phyloP scores from a whole-genome alignment of 2,888 invertebrate species.

The Drosophila multiciliata region DNA sequence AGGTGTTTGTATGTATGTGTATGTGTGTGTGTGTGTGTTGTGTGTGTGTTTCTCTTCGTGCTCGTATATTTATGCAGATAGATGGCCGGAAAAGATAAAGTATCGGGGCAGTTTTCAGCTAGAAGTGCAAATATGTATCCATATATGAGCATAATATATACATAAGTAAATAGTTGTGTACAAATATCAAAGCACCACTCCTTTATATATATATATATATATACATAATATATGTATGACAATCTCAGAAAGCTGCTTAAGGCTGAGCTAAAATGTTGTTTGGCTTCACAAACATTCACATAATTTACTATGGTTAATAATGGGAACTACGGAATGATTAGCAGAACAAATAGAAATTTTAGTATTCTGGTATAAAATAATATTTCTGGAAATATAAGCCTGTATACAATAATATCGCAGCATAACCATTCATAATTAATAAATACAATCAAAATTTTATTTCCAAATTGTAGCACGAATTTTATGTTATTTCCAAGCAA shows the following conservation, averaged over 20 bases:
- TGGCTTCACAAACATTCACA: slow-evolving; percentile 8
- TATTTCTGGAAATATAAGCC: background rate
- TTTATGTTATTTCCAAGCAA: background rate
- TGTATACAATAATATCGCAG: background rate
- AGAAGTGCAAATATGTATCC: slow-evolving; percentile 49
- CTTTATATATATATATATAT: background rate
- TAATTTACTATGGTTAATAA: slow-evolving; percentile 12
- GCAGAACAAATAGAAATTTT: background rate
- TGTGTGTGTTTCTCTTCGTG: slow-evolving; percentile 28
- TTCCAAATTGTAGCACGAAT: background rate
- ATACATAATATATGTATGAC: slow-evolving; percentile 2
- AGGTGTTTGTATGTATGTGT: slow-evolving; percentile 4
- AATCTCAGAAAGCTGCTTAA: background rate
- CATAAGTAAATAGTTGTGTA: background rate
- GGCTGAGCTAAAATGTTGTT: background rate
- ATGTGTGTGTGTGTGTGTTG: slow-evolving; percentile 15
- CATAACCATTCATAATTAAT: background rate
- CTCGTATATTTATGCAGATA: slow-evolving; percentile 77
- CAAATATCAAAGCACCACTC: slow-evolving; percentile 10
- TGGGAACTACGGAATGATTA: background rate
- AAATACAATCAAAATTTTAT: background rate
- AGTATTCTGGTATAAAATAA: background rate
- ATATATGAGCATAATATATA: slow-evolving; percentile 3
- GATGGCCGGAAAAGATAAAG: slow-evolving; percentile 81
- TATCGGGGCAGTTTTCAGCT: slow-evolving; percentile 54